These are phyloP conservation scores for Desoria tigrina DNA, from an alignment of 2,888 invertebrate genomes.

Conservation along the genomic window DNA sequence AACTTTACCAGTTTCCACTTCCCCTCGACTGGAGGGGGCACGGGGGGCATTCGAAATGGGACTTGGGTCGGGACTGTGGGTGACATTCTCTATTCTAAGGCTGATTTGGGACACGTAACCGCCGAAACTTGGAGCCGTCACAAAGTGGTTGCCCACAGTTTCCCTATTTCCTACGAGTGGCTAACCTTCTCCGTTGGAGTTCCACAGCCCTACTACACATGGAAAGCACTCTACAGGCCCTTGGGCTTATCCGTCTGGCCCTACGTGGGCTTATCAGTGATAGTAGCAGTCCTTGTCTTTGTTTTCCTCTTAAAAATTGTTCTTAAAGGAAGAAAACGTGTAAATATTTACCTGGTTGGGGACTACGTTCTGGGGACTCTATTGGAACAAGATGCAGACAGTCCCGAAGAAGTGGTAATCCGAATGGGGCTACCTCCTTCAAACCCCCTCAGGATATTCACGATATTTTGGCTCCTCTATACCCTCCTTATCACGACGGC, in stretches of 20 bases:
- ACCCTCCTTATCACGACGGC: conserved; percentile 36
- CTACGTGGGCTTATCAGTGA: background rate
- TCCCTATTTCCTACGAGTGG: conserved; percentile 44
- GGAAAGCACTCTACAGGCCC: conserved; percentile 42
- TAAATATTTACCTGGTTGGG: background rate
- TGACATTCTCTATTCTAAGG: conserved; percentile 33
- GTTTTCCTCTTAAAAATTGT: background rate
- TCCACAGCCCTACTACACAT: conserved; percentile 32
- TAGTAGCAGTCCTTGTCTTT: conserved; percentile 2
- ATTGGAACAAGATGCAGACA: conserved; percentile 35
- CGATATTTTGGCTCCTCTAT: conserved; percentile 39
- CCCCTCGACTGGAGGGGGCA: conserved; percentile 46
- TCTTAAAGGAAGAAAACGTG: background rate
- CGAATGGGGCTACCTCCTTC: background rate
- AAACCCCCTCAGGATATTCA: conserved; percentile 21
- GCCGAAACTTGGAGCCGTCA: conserved; percentile 34
- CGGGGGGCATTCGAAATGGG: conserved; percentile 27
- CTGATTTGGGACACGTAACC: conserved; percentile 44
- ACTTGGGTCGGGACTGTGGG: conserved; percentile 46
- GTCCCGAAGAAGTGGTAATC: conserved; percentile 14
- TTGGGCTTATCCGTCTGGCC: conserved; percentile 37
- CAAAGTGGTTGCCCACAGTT: conserved; percentile 33
- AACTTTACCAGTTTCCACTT: conserved; percentile 42
- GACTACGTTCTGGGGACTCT: conserved; percentile 36
- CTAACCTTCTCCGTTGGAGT: conserved; percentile 45